Base-by-base conservation (phyloP, 1,140 invertebrate genomes). In the Xylocopa sonorina region DNA sequence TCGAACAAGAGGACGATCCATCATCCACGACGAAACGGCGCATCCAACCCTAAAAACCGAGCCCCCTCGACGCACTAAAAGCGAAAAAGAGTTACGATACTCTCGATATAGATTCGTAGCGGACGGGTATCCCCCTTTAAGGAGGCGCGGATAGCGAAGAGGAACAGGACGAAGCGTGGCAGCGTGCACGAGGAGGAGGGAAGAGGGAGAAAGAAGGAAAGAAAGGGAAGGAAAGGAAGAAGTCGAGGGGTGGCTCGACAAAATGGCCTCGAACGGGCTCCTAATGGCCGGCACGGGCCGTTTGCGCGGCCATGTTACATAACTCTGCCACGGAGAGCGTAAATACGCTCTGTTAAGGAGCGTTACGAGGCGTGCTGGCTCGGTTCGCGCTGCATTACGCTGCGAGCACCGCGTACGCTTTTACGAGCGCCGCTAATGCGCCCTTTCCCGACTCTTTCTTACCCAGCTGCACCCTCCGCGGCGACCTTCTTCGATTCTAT, bases 261-360 rank as follows among this genome's bases (percentile, higher is more conserved):
- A 78, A 78, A 78, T 78, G 75, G 75, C 75, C 46, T 51, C 75
- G 34, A 78, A 78, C 75, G 55, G 66, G 67, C 75, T 71, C 75
- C 67, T 78, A 78, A 78, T 78, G 75, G 75, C 75, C 67, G 67
- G 75, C 75, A 78, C 75, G 66, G 75, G 75, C 75, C 67, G 75
- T 78, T 78, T 78, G 55, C 67, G 75, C 75, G 55, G 75, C 75
- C 75, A 78, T 78, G 67, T 78, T 78, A 78, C 75, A 78, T 78
- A 78, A 78, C 55, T 78, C 66, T 41, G 38, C 38, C 27, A 41
- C 24, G 75, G 64, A 50, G 66, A 78, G 55, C 75, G 75, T 78
- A 71, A 78, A 78, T 78, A 78, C 46, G 67, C 43, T 78, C 75
- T 68, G 64, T 60, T 78, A 71, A 78, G 75, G 55, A 78, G 75